Evolutionary conservation across 2,888 invertebrate species (phyloP), one percentile per base, ranked within the genome.

Genomic region (Acrocera orbiculus): DNA sequence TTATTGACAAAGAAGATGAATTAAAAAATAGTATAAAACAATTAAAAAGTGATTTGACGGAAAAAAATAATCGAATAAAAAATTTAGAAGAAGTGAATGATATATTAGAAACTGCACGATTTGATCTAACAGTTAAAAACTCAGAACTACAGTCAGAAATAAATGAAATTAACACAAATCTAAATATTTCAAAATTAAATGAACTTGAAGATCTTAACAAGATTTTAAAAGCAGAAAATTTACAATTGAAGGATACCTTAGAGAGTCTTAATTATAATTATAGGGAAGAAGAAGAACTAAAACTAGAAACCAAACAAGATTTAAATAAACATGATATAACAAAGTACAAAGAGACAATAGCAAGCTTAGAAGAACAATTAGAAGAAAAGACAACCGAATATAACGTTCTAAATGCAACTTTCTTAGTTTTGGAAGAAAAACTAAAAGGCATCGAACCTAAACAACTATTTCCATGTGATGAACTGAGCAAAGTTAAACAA

Each of bases 21-120:
- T 72, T 79, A 67, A 76, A 73, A 49, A 66, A 68, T 32, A 76
- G 80, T 53, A 75, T 70, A 47, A 58, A 63, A 24, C 64, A 56
- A 46, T 55, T 76, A 34, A 47, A 67, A 27, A 53, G 58, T 24
- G 66, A 72, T 45, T 53, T 74, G 36, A 61, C 64, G 40, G 63
- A 64, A 42, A 70, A 69, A 51, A 65, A 69, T 42, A 60, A 65
- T 35, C 68, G 59, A 52, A 65, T 73, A 32, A 49, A 49, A 30
- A 64, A 61, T 43, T 54, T 76, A 40, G 67, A 71, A 48, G 66
- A 70, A 44, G 67, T 65, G 23, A 66, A 72, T 42, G 56, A 58
- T 28, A 64, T 63, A 42, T 55, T 65, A 37, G 66, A 67, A 52
- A 61, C 54, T 46, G 50, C 62, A 41, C 53, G 64, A 42, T 61